A percentile compares a stretch with the other conserved stretches of the same genome.
Evolutionary conservation across 2,113 vertebrate genomes (phyloP).

Genomic region (Alectura lathami): DNA sequence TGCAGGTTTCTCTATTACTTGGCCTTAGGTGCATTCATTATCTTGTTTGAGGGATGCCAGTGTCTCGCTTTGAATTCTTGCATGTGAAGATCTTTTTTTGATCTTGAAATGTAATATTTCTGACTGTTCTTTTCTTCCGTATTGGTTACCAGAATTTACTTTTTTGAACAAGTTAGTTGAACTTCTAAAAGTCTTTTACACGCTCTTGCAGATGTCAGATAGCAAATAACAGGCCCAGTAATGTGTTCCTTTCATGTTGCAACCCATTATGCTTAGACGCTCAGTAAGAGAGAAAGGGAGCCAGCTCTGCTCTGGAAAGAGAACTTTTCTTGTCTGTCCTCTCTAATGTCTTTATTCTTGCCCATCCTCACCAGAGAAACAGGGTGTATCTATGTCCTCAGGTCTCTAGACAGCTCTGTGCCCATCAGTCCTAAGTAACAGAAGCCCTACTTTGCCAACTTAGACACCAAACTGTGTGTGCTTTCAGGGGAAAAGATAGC

Average conservation of each 20-base stretch:
- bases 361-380: background rate
- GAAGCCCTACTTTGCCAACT: background rate
- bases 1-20: background rate
- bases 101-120: background rate
- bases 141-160: background rate
- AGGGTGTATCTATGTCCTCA: background rate
- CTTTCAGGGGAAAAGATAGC: background rate
- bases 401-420: background rate
- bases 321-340: background rate
- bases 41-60: background rate
- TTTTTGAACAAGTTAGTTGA: background rate
- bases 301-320: background rate
- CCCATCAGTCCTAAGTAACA: background rate
- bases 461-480: background rate
- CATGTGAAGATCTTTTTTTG: background rate
- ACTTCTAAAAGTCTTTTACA: conserved; percentile 29
- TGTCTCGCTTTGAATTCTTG: background rate
- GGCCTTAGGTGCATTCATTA: background rate
- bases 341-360: background rate
- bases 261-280: background rate
- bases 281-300: background rate
- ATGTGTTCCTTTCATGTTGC: background rate
- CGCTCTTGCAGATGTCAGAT: background rate
- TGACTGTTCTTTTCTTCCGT: background rate
- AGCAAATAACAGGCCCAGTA: background rate